Conservation (phyloP, 2,888 invertebrate species). For the Polydrusus pterygomalis region DNA sequence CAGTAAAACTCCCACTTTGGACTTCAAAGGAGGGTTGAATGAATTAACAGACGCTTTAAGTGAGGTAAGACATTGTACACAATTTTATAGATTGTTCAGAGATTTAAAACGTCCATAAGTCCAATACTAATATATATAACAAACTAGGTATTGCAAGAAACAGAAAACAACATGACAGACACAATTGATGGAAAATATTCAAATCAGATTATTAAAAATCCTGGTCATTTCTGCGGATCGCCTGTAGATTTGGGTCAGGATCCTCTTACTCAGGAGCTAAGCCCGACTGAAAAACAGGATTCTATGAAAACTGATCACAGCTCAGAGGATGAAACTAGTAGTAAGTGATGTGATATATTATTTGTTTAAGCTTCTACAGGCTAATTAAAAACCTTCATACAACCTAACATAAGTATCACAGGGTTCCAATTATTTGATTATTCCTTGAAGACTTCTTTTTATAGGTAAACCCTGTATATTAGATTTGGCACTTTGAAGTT, state of each 20-base stretch:
- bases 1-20: constrained; percentile 75
- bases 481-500: too few relatives aligned
- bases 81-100: neutral
- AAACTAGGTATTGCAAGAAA: constrained; percentile 48
- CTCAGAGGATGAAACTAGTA: constrained; percentile 76
- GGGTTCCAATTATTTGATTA: too few relatives aligned
- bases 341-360: constrained; percentile 53
- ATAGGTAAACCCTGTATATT: too few relatives aligned
- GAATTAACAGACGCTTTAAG: constrained; percentile 78
- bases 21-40: constrained; percentile 78
- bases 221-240: constrained; percentile 74
- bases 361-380: neutral
- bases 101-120: too few relatives aligned
- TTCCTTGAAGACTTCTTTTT: too few relatives aligned
- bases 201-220: constrained; percentile 71
- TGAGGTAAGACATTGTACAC: constrained; percentile 71
- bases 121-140: too few relatives aligned
- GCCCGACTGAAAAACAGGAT: constrained; percentile 82
- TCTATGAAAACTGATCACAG: constrained; percentile 86
- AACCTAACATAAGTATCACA: too few relatives aligned
- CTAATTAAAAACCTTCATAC: too few relatives aligned
- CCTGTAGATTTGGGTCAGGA: constrained; percentile 67
- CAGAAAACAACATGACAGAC: constrained; percentile 61
- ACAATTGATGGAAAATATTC: constrained; percentile 59
- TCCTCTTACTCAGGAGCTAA: constrained; percentile 65